These are phyloP conservation scores for Neolamprologus sp. DNA, from an alignment of 2,113 vertebrate genomes.

Conservation along the genomic window DNA sequence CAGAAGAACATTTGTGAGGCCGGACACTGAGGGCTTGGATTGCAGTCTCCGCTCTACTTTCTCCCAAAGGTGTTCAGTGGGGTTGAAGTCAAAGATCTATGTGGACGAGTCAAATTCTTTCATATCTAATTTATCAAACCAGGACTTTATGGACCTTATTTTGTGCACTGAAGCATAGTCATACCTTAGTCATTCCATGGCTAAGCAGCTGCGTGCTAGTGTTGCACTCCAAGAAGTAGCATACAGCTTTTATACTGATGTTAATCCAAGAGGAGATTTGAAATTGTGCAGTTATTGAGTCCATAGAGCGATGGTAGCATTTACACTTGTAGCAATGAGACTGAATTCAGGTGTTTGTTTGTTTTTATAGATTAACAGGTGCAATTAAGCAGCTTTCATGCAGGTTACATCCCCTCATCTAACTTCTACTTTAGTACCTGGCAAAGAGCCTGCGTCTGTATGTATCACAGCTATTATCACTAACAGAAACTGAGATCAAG, in stretches of 20 bases:
- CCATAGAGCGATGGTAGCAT: background rate
- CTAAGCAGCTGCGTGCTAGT: background rate
- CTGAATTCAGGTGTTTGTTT: background rate
- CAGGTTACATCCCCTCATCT: conserved; percentile 12
- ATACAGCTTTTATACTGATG: background rate
- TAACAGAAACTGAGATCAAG: background rate
- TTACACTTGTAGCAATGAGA: background rate
- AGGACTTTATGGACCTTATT: background rate
- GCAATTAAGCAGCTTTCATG: background rate
- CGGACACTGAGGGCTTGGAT: background rate
- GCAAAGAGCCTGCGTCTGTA: background rate
- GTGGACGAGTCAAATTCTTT: background rate
- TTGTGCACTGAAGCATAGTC: background rate
- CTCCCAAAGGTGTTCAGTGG: background rate
- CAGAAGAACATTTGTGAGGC: background rate
- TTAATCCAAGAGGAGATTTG: background rate
- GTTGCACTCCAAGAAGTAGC: background rate
- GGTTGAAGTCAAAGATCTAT: background rate
- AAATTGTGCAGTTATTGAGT: background rate
- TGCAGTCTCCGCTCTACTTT: background rate
- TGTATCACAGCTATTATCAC: background rate
- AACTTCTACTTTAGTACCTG: background rate
- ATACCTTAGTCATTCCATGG: background rate
- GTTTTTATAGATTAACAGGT: background rate
- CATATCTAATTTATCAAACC: background rate